These are phyloP conservation scores for Siphonodentalium dalli DNA, from an alignment of 2,888 invertebrate species.

Conservation along the genomic window DNA sequence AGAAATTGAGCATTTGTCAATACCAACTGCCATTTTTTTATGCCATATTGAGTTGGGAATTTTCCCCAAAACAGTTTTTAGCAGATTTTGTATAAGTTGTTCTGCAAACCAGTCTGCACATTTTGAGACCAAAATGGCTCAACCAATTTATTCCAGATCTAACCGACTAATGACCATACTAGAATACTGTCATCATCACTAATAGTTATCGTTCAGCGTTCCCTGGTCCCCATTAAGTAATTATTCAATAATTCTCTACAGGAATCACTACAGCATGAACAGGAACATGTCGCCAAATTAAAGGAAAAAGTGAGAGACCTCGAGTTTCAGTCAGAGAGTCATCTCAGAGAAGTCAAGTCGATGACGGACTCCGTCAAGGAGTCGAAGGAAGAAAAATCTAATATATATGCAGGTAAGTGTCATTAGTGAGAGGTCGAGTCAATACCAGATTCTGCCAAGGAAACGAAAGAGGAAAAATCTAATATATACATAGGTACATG, in stretches of 20 bases:
- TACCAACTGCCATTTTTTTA: too few species aligned
- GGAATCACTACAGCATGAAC: conserved; percentile 34
- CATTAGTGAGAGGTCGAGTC: conserved; percentile 27
- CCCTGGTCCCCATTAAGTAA: too few species aligned
- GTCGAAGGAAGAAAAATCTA: conserved; percentile 49
- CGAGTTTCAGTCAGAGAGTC: conserved; percentile 38
- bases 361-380: conserved; percentile 44
- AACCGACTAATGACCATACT: too few species aligned
- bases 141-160: too few species aligned
- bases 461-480: conserved; percentile 36
- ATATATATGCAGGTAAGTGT: conserved; percentile 45
- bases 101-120: too few species aligned
- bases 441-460: conserved; percentile 30
- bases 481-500: conserved; percentile 34
- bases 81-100: too few species aligned
- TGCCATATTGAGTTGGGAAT: too few species aligned
- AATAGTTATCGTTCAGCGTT: too few species aligned
- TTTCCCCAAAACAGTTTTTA: too few species aligned
- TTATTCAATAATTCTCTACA: conserved; percentile 12
- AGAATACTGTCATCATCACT: too few species aligned
- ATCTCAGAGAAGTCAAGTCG: conserved; percentile 38
- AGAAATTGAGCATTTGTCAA: too few species aligned
- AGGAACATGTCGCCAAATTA: conserved; percentile 28
- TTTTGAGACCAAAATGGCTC: too few species aligned
- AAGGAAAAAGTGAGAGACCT: conserved; percentile 27